Evolutionary conservation across 2,113 vertebrate genomes (phyloP).

Genomic region (Abramis brama): DNA sequence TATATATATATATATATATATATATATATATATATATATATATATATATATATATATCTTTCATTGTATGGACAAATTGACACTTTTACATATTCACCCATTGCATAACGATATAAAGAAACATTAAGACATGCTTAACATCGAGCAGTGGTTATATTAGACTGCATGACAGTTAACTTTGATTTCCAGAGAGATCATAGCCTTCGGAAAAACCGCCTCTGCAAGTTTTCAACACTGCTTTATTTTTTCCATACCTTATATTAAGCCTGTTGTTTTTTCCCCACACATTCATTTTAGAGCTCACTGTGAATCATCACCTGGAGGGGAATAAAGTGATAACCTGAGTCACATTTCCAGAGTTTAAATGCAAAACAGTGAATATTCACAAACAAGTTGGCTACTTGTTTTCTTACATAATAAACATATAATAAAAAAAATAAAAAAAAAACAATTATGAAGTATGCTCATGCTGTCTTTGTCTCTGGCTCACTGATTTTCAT

Average conservation of each 20-base stretch:
- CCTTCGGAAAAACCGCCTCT: conserved; percentile 33
- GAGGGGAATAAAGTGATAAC: conserved; percentile 7
- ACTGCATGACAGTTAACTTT: conserved; percentile 22
- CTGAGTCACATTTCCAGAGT: background rate
- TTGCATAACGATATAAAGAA: background rate
- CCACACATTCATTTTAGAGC: conserved; percentile 30
- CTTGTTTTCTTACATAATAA: background rate
- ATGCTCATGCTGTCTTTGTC: background rate
- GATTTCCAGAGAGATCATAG: conserved; percentile 28
- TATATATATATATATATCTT: background rate
- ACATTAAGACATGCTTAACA: background rate
- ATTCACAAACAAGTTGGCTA: background rate
- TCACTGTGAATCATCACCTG: conserved; percentile 30
- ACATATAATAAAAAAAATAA: background rate
- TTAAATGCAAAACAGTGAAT: background rate
- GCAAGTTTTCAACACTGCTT: background rate
- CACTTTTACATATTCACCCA: background rate
- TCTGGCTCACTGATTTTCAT: background rate
- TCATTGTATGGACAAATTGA: background rate
- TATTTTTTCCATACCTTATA: background rate
- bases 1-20: too few relatives aligned
- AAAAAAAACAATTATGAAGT: background rate
- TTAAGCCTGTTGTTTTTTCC: background rate
- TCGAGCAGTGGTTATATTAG: background rate
- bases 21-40: too few relatives aligned